Evolutionary conservation across 2,888 invertebrate genomes (phyloP), one percentile per base, ranked within the genome.

Genomic region (Parthenolecanium corni): DNA sequence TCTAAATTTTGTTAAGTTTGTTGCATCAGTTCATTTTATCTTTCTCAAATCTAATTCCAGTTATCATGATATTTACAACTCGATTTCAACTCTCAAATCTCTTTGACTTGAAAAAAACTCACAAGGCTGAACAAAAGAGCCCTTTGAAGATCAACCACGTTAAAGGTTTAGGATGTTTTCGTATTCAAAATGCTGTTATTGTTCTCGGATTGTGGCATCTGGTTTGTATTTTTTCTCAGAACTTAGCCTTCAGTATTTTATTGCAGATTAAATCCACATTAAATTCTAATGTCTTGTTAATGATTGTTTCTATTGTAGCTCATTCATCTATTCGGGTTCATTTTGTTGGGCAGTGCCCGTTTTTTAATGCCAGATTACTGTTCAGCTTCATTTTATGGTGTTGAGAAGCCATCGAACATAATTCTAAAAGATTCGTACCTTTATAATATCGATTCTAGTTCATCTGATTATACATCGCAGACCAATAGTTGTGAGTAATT

Each of bases 141-240:
- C n/a, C n/a, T n/a, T n/a, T n/a, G n/a, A n/a, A n/a, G n/a, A n/a
- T n/a, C n/a, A n/a, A n/a, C n/a, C n/a, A n/a, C n/a, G n/a, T n/a
- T n/a, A n/a, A n/a, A n/a, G n/a, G 57, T 57, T 57, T 57, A 14
- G 57, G 57, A 16, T 46, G 57, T 16, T 57, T 20, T 14, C 46
- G 46, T 31, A 46, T 57, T 14, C 46, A 20, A 11, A 47, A 44
- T 18, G 57, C 46, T 11, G 44, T 44, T 12, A 20, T 46, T 1
- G 18, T 57, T 20, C 14, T 57, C 18, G 57, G 57, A n/a, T 14
- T 57, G 25, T 57, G 57, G 57, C 57, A 57, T 57, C 23, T 57
- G 6, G 57, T 57, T 18, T 25, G 56, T 21, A 49, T 14, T 23
- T 40, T 23, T 51, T 23, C 31, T 51, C 23, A 23, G 3, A 18